These are phyloP conservation scores for Morpho achilles DNA, from an alignment of 2,888 invertebrate species.

Conservation along the genomic window DNA sequence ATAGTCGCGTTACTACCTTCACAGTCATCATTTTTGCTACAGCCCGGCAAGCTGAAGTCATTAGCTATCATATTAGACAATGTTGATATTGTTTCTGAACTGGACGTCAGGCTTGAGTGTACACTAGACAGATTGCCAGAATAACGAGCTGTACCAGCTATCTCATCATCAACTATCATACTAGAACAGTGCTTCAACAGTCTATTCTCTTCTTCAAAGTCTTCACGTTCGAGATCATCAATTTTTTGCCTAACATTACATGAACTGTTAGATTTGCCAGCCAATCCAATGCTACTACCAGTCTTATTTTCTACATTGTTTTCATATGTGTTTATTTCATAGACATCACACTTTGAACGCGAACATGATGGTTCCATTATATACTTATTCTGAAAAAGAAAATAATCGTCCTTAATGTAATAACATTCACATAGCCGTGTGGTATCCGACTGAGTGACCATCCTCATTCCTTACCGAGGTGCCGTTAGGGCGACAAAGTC, in stretches of 20 bases:
- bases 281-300: slow-evolving; percentile 47
- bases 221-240: slow-evolving; percentile 66
- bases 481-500: too few species aligned
- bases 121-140: slow-evolving; percentile 57
- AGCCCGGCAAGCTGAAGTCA: slow-evolving; percentile 59
- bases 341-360: slow-evolving; percentile 53
- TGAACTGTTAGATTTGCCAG: slow-evolving; percentile 38
- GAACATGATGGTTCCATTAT: slow-evolving; percentile 73
- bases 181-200: slow-evolving; percentile 64
- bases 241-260: slow-evolving; percentile 50
- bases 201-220: slow-evolving; percentile 70
- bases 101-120: slow-evolving; percentile 61
- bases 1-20: slow-evolving; percentile 61
- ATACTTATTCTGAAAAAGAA: slow-evolving; percentile 28
- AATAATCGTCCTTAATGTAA: not conserved
- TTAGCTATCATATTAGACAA: slow-evolving; percentile 48
- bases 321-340: slow-evolving; percentile 48
- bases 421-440: too few species aligned
- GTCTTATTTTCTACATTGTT: slow-evolving; percentile 58
- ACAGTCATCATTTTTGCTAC: slow-evolving; percentile 54
- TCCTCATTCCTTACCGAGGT: too few species aligned
- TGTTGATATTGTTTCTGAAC: slow-evolving; percentile 65
- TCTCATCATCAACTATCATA: slow-evolving; percentile 60
- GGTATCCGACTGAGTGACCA: too few species aligned
- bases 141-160: slow-evolving; percentile 45